Percentiles rank a stretch among this genome's conserved stretches.
These are phyloP conservation scores for Calephelis virginiensis DNA, from an alignment of 1,140 invertebrate species.

Conservation along the genomic window DNA sequence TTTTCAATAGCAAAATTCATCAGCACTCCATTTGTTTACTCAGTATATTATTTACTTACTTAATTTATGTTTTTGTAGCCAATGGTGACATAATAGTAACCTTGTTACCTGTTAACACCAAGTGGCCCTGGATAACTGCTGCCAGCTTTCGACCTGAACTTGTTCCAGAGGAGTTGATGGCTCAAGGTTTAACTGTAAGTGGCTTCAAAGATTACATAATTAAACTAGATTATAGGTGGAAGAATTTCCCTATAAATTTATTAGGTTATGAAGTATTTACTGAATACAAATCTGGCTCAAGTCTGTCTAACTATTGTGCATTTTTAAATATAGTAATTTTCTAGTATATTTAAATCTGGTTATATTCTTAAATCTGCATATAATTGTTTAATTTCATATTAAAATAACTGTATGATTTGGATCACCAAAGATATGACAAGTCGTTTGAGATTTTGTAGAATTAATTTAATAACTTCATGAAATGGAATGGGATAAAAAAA, in stretches of 20 bases:
- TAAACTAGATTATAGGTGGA: not conserved
- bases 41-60: constrained; percentile 23
- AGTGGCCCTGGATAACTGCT: constrained; percentile 94
- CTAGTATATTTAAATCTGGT: too few species aligned
- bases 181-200: constrained; percentile 92
- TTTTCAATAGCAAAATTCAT: constrained; percentile 21
- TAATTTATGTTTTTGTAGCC: constrained; percentile 73
- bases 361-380: too few species aligned
- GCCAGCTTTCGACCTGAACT: constrained; percentile 94
- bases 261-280: too few species aligned
- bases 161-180: constrained; percentile 96
- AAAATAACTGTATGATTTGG: too few species aligned
- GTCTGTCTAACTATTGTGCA: too few species aligned
- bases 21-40: constrained; percentile 35
- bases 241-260: not conserved
- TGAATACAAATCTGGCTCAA: too few species aligned
- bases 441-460: too few species aligned
- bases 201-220: constrained; percentile 29
- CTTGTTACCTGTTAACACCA: constrained; percentile 91
- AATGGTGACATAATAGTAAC: constrained; percentile 97
- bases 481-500: too few species aligned
- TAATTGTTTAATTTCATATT: too few species aligned
- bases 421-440: too few species aligned
- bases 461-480: too few species aligned
- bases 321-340: too few species aligned